Base-by-base conservation (phyloP, 2,797 vertebrate species). In the Paguma larvata region DNA sequence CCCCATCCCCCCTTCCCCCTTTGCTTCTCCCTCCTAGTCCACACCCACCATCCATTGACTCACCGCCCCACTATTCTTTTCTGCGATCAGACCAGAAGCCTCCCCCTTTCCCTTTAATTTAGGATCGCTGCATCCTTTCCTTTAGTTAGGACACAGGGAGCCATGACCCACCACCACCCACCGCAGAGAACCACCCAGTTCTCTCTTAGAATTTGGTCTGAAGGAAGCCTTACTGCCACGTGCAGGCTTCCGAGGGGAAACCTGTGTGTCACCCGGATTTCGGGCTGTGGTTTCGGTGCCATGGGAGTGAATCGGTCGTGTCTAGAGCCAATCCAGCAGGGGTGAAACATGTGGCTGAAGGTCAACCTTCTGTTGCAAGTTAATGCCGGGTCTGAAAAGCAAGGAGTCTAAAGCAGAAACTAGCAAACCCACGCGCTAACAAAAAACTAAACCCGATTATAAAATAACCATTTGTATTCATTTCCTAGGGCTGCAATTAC, bases 391-490 rank as follows among this genome's bases (percentile, higher is more conserved):
- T 92, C 73, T 63, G 9, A 91, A 88, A 85, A 93, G 48, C 59
- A 34, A 53, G 41, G 62, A n/a, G 10, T 86, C 68, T 56, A 25
- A 79, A 34, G 56, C n/a, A 75, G 68, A 44, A 88, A 82, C 68
- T 18, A 80, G 59, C 53, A 77, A 95, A 56, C 44, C 32, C 48
- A 51, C 10, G 3, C 27, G 34, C 85, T 73, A 38, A 79, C 51
- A 48, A 93, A 77, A 95, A 90, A 38, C 75, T 63, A 72, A 94
- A 87, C 23, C 51, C 41, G 77, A 67, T 85, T 68, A 90, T 82
- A 62, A 95, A 89, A 88, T 84, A 46, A 53, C 65, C 44, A 53
- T 80, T 89, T 30, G 14, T 27, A 38, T 78, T 85, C 0, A 6
- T n/a, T 63, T 89, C 68, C 70, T 75, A 89, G 56, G 34, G 75